Evolutionary conservation across 2,797 vertebrate genomes (phyloP), one percentile per base, ranked within the genome.

Genomic region (Tapera naevia): DNA sequence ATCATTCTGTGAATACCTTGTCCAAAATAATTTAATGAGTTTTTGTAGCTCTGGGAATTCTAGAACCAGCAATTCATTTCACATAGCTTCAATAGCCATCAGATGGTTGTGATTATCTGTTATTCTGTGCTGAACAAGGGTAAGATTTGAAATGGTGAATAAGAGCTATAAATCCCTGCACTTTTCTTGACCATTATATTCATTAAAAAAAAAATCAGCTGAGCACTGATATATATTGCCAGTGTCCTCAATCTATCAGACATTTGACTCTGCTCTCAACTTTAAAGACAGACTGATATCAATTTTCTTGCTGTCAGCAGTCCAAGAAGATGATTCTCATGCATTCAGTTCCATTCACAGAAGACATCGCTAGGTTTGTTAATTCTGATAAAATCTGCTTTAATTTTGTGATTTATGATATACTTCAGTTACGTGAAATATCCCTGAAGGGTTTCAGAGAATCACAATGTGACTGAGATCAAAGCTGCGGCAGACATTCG

Each of bases 341-440:
- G 35, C 75, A 67, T 79, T 94, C 57, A 76, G 43, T 86, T 94
- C 48, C 80, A 91, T 80, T 94, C 86, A 89, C 24, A 61, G 50
- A 73, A 54, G 56, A 78, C 86, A 48, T 18, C 41, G 56, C 18
- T 51, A 72, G 7, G 35, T 67, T 96, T 85, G 73, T 70, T 88
- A 91, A 91, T 82, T 93, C 82, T 76, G 86, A 95, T 93, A 95
- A 94, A 95, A 94, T 94, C 84, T 87, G 48, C 58, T 78, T 43
- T 78, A 57, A 79, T 94, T 91, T 60, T 90, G 28, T 88, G 66
- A 79, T 84, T 94, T 81, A 35, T 33, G 80, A 81, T 90, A 69
- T 3, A 22, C 46, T 81, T 79, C 91, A 91, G 95, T 88, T 76
- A 79, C 3, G 3, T 10, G 3, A 94, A 94, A 81, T 60, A 66